Evolutionary conservation across 2,113 vertebrate species (phyloP).

Genomic region (Laterallus jamaicensis): DNA sequence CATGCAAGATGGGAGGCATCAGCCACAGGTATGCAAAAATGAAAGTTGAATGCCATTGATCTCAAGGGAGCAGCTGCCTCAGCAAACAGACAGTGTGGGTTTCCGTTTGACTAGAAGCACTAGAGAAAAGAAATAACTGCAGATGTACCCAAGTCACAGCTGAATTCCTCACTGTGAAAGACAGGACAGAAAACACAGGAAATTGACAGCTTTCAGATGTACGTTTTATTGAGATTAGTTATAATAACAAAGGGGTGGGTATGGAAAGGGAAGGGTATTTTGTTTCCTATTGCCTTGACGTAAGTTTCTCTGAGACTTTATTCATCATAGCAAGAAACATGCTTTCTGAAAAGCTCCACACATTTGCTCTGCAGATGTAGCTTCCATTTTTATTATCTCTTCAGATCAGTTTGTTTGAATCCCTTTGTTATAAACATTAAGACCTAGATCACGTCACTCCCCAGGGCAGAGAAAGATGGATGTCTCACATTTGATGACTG

Average conservation of each 20-base stretch:
- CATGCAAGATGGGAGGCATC: conserved; percentile 2
- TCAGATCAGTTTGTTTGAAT: not conserved
- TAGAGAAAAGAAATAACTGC: not conserved
- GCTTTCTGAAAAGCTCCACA: not conserved
- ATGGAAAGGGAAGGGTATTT: not conserved
- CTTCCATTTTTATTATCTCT: not conserved
- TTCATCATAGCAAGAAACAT: not conserved
- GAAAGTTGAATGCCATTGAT: not conserved
- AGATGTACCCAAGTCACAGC: not conserved
- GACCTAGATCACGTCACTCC: not conserved
- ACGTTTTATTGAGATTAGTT: not conserved
- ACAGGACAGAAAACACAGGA: not conserved
- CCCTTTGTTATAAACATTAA: not conserved
- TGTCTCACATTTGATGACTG: not conserved
- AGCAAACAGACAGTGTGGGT: not conserved
- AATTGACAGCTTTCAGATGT: not conserved
- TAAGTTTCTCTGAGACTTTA: not conserved
- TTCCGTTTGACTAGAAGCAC: conserved; percentile 31
- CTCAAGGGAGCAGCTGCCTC: not conserved
- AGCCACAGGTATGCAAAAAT: conserved; percentile 45
- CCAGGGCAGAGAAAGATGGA: not conserved
- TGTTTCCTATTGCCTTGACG: not conserved
- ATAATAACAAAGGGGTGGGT: not conserved
- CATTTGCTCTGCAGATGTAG: conserved; percentile 22
- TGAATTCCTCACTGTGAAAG: not conserved